A percentile compares a stretch with the other conserved stretches of the same genome.
Evolutionary conservation across 2,797 vertebrate species (phyloP).

Genomic region (Podarcis lilfordi): DNA sequence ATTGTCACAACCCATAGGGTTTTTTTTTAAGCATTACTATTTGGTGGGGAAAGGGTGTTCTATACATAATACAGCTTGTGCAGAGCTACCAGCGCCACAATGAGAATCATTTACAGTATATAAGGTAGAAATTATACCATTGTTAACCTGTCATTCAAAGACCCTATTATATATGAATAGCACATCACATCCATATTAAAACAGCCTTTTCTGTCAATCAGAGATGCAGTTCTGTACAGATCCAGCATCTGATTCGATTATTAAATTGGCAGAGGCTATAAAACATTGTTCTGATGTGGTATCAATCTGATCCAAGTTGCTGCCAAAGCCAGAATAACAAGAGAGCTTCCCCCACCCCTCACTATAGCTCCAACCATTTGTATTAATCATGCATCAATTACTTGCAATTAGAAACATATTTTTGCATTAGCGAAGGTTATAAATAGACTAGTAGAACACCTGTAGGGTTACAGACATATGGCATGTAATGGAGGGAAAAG

Average conservation of each 20-base stretch:
- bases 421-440: slow-evolving; percentile 9
- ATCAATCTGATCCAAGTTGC: slow-evolving; percentile 59
- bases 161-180: slow-evolving; percentile 64
- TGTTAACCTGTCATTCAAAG: slow-evolving; percentile 75
- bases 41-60: slow-evolving; percentile 35
- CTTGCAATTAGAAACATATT: slow-evolving; percentile 20
- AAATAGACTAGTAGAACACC: neutral
- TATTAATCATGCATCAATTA: slow-evolving; percentile 18
- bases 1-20: slow-evolving; percentile 56
- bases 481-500: neutral
- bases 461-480: neutral
- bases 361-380: neutral
- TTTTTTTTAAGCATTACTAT: slow-evolving; percentile 59
- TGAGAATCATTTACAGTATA: slow-evolving; percentile 68
- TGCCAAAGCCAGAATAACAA: slow-evolving; percentile 52
- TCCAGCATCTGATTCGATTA: slow-evolving; percentile 71
- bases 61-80: slow-evolving; percentile 56
- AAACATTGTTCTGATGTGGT: slow-evolving; percentile 68
- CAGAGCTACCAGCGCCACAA: slow-evolving; percentile 66
- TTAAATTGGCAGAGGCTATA: slow-evolving; percentile 71
- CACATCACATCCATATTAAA: slow-evolving; percentile 66
- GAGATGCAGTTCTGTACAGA: slow-evolving; percentile 65
- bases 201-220: slow-evolving; percentile 72
- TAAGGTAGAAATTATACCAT: slow-evolving; percentile 64
- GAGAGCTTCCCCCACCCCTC: neutral